Conservation (phyloP, 2,113 vertebrate species). For the Pelecanoides urinatrix region DNA sequence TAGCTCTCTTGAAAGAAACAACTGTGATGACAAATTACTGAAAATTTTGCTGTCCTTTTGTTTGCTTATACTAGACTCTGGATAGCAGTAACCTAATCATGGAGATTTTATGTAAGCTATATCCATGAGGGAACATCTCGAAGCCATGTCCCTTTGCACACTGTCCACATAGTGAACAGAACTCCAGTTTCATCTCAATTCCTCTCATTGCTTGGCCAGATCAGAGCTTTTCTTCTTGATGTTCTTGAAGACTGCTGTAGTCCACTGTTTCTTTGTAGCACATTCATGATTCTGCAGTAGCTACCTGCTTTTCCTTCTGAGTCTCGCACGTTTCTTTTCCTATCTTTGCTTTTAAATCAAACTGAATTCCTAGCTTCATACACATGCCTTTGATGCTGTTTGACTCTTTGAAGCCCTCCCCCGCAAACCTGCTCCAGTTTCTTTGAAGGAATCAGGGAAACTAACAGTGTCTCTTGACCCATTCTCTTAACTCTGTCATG, state of each 20-base stretch:
- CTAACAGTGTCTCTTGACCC: not conserved
- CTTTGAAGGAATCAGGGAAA: slow-evolving; percentile 8
- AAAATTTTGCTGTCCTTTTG: not conserved
- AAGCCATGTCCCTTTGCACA: not conserved
- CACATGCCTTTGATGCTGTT: not conserved
- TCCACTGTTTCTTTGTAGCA: not conserved
- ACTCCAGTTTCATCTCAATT: not conserved
- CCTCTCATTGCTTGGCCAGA: not conserved
- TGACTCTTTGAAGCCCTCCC: not conserved
- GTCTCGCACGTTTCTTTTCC: not conserved
- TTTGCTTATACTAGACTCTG: not conserved
- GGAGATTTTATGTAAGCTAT: not conserved
- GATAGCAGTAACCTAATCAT: not conserved
- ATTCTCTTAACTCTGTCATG: not conserved
- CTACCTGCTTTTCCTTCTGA: not conserved
- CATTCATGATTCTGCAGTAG: not conserved
- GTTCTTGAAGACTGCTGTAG: not conserved
- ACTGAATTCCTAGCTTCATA: not conserved
- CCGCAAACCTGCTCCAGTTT: not conserved
- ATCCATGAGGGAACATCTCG: not conserved
- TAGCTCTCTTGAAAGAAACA: not conserved
- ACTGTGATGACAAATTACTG: not conserved
- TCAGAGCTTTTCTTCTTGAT: not conserved
- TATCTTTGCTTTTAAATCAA: not conserved
- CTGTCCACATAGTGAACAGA: not conserved